Conservation (phyloP, 2,888 invertebrate genomes). For the Diadegma fenestrale region DNA sequence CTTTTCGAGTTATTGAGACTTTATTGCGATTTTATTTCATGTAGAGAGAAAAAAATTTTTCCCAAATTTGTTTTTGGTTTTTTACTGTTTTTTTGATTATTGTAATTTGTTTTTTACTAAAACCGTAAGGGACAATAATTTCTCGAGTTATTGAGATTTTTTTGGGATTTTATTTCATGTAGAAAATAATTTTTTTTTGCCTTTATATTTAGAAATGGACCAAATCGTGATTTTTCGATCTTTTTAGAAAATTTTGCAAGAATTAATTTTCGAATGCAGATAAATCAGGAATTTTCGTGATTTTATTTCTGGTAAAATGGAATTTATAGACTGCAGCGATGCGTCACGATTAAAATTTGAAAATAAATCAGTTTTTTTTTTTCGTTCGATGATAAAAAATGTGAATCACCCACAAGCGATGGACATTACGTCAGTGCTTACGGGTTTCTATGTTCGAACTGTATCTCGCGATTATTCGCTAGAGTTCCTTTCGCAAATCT, state of each 20-base stretch:
- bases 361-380: not conserved
- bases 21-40: too few relatives aligned
- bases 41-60: too few relatives aligned
- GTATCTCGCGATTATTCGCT: constrained; percentile 29
- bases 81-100: too few relatives aligned
- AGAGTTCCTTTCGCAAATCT: constrained; percentile 45
- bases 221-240: not conserved
- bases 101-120: too few relatives aligned
- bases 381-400: not conserved
- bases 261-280: not conserved
- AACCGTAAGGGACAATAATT: not conserved
- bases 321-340: not conserved
- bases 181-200: too few relatives aligned
- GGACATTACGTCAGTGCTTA: constrained; percentile 27
- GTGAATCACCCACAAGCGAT: not conserved
- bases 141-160: too few relatives aligned
- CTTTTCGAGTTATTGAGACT: too few relatives aligned
- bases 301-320: not conserved
- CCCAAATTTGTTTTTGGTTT: too few relatives aligned
- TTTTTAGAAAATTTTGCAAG: not conserved
- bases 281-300: not conserved
- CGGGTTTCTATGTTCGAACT: not conserved
- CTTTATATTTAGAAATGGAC: too few relatives aligned
- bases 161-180: too few relatives aligned
- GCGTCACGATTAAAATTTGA: not conserved